Conservation (phyloP, 2,113 vertebrate species). For the Tapirus terrestris region DNA sequence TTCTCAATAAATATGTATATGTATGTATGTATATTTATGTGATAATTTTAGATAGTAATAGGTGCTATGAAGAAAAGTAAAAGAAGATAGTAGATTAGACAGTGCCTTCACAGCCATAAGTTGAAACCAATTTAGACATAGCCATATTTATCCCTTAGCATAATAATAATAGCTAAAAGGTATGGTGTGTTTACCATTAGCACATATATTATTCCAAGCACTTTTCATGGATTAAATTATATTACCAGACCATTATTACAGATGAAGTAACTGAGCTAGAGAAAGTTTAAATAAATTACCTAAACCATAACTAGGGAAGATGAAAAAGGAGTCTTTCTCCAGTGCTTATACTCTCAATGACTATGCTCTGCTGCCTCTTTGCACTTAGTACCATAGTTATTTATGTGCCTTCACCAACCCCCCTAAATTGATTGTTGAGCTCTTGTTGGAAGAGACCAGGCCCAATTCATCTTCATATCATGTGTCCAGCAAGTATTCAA, state of each 20-base stretch:
- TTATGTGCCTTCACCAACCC: neutral
- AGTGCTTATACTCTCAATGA: neutral
- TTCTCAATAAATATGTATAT: neutral
- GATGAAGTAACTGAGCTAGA: neutral
- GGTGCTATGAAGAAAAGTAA: neutral
- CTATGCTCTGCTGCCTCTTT: neutral
- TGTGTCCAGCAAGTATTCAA: neutral
- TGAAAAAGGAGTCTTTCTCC: neutral
- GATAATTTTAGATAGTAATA: neutral
- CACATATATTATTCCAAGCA: neutral
- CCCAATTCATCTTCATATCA: neutral
- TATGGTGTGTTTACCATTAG: neutral
- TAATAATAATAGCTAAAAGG: constrained; percentile 3
- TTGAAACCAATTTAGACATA: neutral
- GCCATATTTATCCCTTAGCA: neutral
- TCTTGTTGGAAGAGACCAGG: neutral
- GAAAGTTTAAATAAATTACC: neutral
- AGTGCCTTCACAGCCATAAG: neutral
- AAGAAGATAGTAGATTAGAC: neutral
- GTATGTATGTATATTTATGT: neutral
- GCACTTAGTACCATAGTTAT: no score
- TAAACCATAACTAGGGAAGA: neutral
- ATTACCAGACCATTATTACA: neutral
- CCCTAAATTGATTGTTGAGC: neutral
- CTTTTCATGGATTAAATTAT: neutral